These are phyloP conservation scores for Grus americana DNA, from an alignment of 2,113 vertebrate genomes.

Conservation along the genomic window DNA sequence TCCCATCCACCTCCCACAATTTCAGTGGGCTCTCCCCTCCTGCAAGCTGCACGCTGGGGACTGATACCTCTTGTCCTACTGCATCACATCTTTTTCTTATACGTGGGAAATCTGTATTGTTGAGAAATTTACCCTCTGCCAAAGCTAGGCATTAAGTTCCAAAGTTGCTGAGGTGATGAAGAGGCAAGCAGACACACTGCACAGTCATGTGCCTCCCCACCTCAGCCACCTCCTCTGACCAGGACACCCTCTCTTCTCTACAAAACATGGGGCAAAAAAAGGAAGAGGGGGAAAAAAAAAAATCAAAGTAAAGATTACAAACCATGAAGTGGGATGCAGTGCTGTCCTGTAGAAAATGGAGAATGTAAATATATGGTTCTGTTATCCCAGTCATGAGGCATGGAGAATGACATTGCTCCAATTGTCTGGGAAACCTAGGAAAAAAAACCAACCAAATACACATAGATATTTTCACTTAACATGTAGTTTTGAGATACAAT, in stretches of 20 bases:
- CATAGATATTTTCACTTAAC: not conserved
- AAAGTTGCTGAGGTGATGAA: not conserved
- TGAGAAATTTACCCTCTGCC: not conserved
- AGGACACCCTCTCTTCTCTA: not conserved
- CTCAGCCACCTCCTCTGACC: not conserved
- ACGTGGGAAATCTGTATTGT: accelerated
- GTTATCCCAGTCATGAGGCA: constrained; percentile 85
- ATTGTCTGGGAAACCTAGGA: constrained; percentile 74
- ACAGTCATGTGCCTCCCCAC: not conserved
- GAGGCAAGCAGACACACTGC: accelerated
- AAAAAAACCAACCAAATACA: not conserved
- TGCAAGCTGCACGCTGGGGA: too few species aligned
- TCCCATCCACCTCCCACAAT: not conserved
- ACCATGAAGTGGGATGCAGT: constrained; percentile 91
- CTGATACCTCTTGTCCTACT: not conserved
- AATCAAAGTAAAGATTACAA: constrained; percentile 37
- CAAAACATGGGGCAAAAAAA: not conserved
- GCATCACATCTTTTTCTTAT: not conserved
- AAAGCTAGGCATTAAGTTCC: not conserved
- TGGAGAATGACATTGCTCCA: constrained; percentile 73
- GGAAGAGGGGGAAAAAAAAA: not conserved
- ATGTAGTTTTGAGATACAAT: not conserved
- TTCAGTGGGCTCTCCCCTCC: not conserved
- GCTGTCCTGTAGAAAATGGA: constrained; percentile 86
- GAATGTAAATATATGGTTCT: constrained; percentile 81